Percentiles rank a stretch among this genome's conserved stretches.
Evolutionary conservation across 2,113 vertebrate genomes (phyloP).

Genomic region (Etheostoma spectabile): DNA sequence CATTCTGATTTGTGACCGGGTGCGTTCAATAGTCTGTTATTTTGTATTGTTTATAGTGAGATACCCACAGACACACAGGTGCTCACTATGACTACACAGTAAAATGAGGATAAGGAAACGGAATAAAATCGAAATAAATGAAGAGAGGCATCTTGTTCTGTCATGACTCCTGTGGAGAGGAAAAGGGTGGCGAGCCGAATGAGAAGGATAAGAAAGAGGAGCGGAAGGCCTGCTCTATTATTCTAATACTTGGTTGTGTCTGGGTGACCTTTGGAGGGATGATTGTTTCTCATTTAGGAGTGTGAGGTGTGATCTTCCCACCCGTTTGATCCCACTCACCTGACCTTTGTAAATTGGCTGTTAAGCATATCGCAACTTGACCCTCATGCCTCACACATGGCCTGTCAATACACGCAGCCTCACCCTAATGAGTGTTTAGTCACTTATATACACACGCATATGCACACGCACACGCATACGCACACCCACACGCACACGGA

Average conservation of each 20-base stretch:
- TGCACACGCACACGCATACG: slow-evolving; percentile 30
- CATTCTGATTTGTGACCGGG: background rate
- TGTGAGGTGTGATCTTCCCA: slow-evolving; percentile 88
- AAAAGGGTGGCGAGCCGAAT: slow-evolving; percentile 45
- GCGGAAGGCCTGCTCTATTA: slow-evolving; percentile 84
- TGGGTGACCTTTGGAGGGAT: slow-evolving; percentile 84
- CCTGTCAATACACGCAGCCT: slow-evolving; percentile 72
- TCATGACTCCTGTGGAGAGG: slow-evolving; percentile 38
- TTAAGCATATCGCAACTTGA: slow-evolving; percentile 87
- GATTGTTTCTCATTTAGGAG: slow-evolving; percentile 89
- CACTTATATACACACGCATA: slow-evolving; percentile 39
- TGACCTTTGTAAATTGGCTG: slow-evolving; percentile 92
- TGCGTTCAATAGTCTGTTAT: background rate
- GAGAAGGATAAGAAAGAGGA: slow-evolving; percentile 61
- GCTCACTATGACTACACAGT: background rate
- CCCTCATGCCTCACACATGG: slow-evolving; percentile 76
- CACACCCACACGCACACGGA: slow-evolving; percentile 30
- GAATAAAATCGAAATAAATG: slow-evolving; percentile 17
- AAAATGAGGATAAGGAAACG: background rate
- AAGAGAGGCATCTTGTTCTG: slow-evolving; percentile 28
- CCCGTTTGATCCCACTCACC: slow-evolving; percentile 86
- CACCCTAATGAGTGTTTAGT: slow-evolving; percentile 63
- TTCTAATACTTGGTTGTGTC: slow-evolving; percentile 85
- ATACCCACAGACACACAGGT: background rate
- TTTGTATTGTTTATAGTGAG: background rate